Conservation (phyloP, 2,888 invertebrate genomes). For the Epirrhoe alternata region DNA sequence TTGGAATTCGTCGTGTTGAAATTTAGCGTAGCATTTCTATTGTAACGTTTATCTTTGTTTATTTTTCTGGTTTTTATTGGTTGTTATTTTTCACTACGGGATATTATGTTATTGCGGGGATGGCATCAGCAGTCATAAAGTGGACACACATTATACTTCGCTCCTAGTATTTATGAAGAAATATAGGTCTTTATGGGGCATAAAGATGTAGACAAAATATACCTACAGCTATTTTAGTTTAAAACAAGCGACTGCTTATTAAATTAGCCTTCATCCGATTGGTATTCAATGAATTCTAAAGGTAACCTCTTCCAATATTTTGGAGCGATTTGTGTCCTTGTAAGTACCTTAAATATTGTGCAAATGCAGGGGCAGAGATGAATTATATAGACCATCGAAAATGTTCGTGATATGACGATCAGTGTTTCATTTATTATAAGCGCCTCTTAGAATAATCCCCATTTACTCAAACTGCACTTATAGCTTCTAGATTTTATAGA, state of each 20-base stretch:
- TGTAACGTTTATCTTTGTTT: constrained; percentile 33
- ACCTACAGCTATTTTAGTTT: background rate
- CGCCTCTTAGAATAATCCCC: too few species aligned
- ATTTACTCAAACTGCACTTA: too few species aligned
- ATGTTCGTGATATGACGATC: too few species aligned
- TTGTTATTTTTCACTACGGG: constrained; percentile 10
- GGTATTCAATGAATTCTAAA: background rate
- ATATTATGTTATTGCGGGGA: background rate
- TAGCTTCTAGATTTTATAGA: too few species aligned
- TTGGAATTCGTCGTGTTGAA: constrained; percentile 30
- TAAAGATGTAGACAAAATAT: background rate
- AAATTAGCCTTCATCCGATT: background rate
- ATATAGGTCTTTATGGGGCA: background rate
- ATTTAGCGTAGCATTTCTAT: constrained; percentile 27
- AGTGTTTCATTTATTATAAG: too few species aligned
- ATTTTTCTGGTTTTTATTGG: constrained; percentile 14
- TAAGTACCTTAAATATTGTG: background rate
- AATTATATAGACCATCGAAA: too few species aligned
- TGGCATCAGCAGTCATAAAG: constrained; percentile 1
- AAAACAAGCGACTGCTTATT: background rate
- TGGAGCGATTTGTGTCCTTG: background rate
- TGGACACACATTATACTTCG: background rate
- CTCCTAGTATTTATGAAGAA: background rate
- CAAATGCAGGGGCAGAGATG: too few species aligned
- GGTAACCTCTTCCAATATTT: background rate